Conservation (phyloP, 2,888 invertebrate species). For the Caenorhabditis zanzibari region DNA sequence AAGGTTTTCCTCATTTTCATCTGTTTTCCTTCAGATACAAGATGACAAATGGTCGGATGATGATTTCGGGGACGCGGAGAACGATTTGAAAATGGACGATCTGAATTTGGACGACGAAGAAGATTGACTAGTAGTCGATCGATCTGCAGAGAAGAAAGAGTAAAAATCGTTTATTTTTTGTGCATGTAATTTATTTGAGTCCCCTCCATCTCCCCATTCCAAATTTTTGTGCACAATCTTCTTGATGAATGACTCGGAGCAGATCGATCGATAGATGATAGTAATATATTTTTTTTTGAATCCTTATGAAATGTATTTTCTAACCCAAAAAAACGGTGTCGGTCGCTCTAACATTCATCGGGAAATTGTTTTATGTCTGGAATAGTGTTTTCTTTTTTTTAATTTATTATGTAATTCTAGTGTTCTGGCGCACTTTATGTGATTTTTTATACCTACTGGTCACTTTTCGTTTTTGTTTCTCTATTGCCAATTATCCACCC, state of each 20-base stretch:
- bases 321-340: conserved; percentile 40
- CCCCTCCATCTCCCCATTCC: conserved; percentile 1
- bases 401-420: conserved; percentile 40
- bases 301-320: not conserved
- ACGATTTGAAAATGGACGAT: conserved; percentile 79
- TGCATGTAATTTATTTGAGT: conserved; percentile 33
- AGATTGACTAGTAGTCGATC: conserved; percentile 79
- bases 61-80: conserved; percentile 77
- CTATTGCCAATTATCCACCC: conserved; percentile 35
- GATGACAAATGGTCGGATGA: conserved; percentile 75
- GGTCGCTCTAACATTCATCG: conserved; percentile 54
- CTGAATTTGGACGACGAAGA: conserved; percentile 80
- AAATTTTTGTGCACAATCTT: conserved; percentile 30
- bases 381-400: conserved; percentile 18
- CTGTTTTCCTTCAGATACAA: not conserved
- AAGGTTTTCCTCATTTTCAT: no score
- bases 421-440: conserved; percentile 53
- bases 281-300: not conserved
- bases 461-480: conserved; percentile 37
- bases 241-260: conserved; percentile 44
- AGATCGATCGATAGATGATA: conserved; percentile 35
- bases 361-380: conserved; percentile 39
- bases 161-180: conserved; percentile 29
- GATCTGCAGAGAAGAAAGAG: conserved; percentile 61
- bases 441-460: conserved; percentile 59